Conservation (phyloP, 2,113 vertebrate genomes). For the Plecturocebus donacophilus region DNA sequence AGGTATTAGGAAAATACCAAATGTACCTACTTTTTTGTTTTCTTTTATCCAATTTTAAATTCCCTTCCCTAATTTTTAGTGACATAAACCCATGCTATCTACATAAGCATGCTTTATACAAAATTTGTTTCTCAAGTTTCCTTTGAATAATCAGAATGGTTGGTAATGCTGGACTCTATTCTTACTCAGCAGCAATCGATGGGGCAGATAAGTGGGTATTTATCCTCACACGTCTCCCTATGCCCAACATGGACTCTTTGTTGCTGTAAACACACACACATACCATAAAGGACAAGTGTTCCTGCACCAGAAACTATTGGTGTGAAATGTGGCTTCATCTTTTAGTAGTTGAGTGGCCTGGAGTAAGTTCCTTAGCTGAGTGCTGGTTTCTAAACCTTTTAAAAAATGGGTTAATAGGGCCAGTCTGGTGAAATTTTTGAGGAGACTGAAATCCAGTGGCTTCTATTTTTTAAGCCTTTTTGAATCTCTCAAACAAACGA, state of each 20-base stretch:
- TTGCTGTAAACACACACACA: neutral
- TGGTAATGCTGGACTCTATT: neutral
- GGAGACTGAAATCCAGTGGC: neutral
- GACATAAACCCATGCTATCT: neutral
- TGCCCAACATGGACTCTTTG: neutral
- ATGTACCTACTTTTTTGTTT: neutral
- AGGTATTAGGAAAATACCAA: neutral
- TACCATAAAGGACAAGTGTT: neutral
- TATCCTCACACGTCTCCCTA: neutral
- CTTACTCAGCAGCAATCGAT: neutral
- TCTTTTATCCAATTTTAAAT: neutral
- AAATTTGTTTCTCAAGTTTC: neutral
- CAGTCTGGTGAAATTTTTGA: neutral
- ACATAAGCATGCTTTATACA: neutral
- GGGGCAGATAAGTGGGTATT: neutral
- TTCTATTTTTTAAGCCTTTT: constrained; percentile 23
- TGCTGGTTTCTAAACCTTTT: neutral
- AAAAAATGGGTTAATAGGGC: neutral
- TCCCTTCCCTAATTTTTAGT: neutral
- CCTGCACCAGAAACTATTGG: neutral
- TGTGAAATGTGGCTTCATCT: neutral
- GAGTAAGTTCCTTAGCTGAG: neutral
- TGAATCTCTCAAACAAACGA: neutral
- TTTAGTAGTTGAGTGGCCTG: neutral
- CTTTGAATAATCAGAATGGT: neutral